Conservation (phyloP, 2,113 vertebrate genomes). For the Peucedramus taeniatus region DNA sequence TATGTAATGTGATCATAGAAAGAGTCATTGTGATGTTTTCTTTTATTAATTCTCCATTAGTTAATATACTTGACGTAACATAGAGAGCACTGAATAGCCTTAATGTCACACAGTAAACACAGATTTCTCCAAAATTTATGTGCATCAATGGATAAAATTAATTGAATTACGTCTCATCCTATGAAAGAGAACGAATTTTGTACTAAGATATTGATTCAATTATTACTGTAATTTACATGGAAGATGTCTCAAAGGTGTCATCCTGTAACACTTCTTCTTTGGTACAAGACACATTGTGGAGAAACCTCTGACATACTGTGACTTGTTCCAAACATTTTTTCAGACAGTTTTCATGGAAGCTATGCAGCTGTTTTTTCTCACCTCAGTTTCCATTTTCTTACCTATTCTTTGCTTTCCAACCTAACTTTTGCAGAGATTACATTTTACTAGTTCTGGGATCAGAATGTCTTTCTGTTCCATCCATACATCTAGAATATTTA, state of each 20-base stretch:
- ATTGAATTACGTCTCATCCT: background rate
- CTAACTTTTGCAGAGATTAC: background rate
- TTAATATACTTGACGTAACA: background rate
- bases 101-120: background rate
- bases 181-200: background rate
- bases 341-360: background rate
- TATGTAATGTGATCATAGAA: background rate
- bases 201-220: background rate
- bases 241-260: background rate
- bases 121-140: background rate
- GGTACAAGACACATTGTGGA: background rate
- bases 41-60: background rate
- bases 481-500: slow-evolving; percentile 20
- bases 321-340: background rate
- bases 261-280: background rate
- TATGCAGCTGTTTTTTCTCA: background rate
- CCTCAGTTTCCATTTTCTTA: background rate
- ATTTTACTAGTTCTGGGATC: background rate
- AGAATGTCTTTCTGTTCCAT: background rate
- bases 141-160: background rate
- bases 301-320: background rate
- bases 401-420: background rate
- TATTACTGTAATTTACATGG: background rate
- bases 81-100: background rate
- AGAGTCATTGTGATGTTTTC: background rate